Evolutionary conservation across 2,113 vertebrate species (phyloP).

Genomic region (Hirundichthys speculiger): DNA sequence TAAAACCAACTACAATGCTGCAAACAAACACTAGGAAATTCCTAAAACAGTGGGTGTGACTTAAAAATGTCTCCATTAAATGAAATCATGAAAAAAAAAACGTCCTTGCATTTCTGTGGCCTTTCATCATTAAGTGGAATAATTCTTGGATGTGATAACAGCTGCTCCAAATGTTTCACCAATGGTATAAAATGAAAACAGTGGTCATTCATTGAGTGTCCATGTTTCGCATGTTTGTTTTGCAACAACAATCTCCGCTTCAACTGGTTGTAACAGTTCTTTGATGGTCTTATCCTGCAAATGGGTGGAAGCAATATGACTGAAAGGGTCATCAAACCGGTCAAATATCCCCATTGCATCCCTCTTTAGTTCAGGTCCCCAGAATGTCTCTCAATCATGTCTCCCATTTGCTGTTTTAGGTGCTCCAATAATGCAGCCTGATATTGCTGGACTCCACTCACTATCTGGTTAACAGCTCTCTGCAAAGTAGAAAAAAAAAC

Average conservation of each 20-base stretch:
- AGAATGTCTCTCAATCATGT: too few species aligned
- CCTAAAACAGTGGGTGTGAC: conserved; percentile 43
- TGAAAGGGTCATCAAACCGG: conserved; percentile 42
- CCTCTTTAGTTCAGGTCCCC: conserved; percentile 26
- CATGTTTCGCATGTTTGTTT: conserved; percentile 25
- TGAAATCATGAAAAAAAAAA: conserved; percentile 41
- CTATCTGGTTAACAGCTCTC: too few species aligned
- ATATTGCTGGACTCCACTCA: too few species aligned
- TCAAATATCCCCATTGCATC: conserved; percentile 21
- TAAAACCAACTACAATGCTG: conserved; percentile 48
- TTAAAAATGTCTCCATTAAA: conserved; percentile 47
- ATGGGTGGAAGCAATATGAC: conserved; percentile 30
- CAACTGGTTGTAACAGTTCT: conserved; percentile 17
- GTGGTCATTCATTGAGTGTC: conserved; percentile 2
- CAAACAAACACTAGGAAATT: too few species aligned
- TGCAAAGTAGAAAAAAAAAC: too few species aligned
- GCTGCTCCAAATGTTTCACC: conserved; percentile 48
- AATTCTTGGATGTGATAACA: conserved; percentile 34
- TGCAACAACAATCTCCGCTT: conserved; percentile 17
- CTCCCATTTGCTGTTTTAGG: too few species aligned
- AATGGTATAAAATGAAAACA: conserved; percentile 5
- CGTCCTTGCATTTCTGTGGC: conserved; percentile 21
- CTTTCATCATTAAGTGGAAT: conserved; percentile 36
- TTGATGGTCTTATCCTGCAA: conserved; percentile 35
- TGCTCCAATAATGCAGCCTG: too few species aligned